Base-by-base conservation (phyloP, 2,113 vertebrate genomes). In the Oryzias melastigma region DNA sequence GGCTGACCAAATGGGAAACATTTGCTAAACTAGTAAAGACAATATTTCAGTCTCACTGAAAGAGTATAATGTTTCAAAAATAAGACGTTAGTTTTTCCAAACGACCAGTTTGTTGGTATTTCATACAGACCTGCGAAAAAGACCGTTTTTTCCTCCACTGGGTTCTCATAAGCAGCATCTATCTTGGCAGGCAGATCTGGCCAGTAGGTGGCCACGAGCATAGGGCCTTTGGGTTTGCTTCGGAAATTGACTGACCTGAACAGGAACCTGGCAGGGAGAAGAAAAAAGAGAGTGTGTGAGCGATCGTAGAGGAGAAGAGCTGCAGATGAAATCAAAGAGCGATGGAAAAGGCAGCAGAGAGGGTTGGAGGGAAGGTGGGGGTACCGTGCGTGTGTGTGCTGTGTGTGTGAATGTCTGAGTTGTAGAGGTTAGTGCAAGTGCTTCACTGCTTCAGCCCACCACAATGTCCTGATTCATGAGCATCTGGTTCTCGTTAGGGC, bases 141-240 rank as follows among this genome's bases (percentile, higher is more conserved):
- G 18, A 98, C 90, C 0, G 95, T 88, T 66, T 95, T 98, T 83
- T 99, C 96, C 0, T 96, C 95, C 73, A 94, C 85, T 14, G 97
- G 95, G 52, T 94, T 93, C 84, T 99, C 96, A 0, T 99, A 99
- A 49, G 93, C 96, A 12, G 97, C 97, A 18, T 99, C 96, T 0
- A 99, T 93, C 88, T 94, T 98, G 60, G 90, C 84, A 0, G 97
- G 97, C 43, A 98, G 87, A 43, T 98, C 95, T n/a, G 94, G 88
- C 97, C 97, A 99, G 90, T 97, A 99, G 2, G 94, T 96, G 81
- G 94, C 95, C 61, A 95, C 91, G 5, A 98, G 91, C 88, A 96
- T 90, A 3, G 97, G 97, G 27, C 96, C 97, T 1, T 41, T 94
- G 58, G 95, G 96, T 81, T 95, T 95, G 72, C 68, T 90, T 62